Evolutionary conservation across 2,888 invertebrate genomes (phyloP).

Genomic region (Nysson spinosus): DNA sequence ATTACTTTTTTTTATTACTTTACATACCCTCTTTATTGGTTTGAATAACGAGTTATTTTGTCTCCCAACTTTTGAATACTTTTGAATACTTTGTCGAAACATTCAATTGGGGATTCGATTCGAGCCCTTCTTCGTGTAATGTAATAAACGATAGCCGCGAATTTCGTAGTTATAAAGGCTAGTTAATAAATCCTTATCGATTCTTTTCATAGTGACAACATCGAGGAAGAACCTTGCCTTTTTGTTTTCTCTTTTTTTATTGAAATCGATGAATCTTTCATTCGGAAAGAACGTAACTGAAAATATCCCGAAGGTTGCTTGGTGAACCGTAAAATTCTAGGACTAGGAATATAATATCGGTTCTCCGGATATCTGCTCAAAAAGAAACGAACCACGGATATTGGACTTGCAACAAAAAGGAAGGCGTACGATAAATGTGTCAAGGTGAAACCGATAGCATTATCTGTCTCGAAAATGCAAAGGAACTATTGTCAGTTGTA

Average conservation of each 20-base stretch:
- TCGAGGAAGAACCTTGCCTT: not conserved
- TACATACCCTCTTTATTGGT: constrained; percentile 3
- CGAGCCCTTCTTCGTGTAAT: constrained; percentile 16
- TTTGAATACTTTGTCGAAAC: constrained; percentile 16
- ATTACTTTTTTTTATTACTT: constrained; percentile 9
- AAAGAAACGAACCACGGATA: not conserved
- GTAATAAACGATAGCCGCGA: constrained; percentile 14
- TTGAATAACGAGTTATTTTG: not conserved
- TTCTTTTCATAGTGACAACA: constrained; percentile 1
- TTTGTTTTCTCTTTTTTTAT: too few species aligned
- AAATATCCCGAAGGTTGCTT: not conserved
- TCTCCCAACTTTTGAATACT: not conserved
- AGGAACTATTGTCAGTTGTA: constrained; percentile 8
- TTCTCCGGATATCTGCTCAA: not conserved
- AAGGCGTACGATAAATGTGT: not conserved
- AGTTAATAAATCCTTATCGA: not conserved
- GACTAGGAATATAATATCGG: not conserved
- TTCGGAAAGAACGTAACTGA: not conserved
- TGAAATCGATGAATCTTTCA: too few species aligned
- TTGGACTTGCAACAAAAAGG: not conserved
- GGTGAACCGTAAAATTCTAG: not conserved
- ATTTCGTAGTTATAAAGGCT: constrained; percentile 17
- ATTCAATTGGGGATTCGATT: constrained; percentile 37
- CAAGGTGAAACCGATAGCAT: not conserved
- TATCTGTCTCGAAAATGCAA: not conserved